Evolutionary conservation across 2,888 invertebrate genomes (phyloP), one percentile per base, ranked within the genome.

Genomic region (Polydrusus tereticollis): DNA sequence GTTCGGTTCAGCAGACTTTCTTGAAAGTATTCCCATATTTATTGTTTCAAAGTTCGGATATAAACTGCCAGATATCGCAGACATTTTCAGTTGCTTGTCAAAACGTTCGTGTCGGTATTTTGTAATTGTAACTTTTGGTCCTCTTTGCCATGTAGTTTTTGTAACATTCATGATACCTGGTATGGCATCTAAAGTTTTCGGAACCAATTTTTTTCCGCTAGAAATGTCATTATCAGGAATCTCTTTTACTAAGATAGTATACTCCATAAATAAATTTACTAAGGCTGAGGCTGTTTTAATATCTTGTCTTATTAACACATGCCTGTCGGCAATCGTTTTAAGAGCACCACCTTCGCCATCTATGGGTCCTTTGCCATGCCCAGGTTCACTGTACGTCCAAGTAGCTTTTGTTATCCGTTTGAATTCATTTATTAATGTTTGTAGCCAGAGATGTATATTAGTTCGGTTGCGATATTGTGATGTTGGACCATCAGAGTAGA

Each of bases 401-500:
- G 26, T 26, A 26, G 26, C 12, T 52, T 26, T 52, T 52, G 26
- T 21, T 20, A 36, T 36, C 36, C 12, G 36, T 23, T 16, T 16
- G 14, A 55, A 23, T 38, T 29, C 18, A 38, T 58, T 58, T 29
- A 36, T 36, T 36, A 58, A 58, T 23, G 7, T 29, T 58, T 58
- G 21, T 18, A 38, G 12, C 33, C 36, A 33, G 23, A 70, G 33
- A 43, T 57, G 63, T 14, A 47, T 20, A 47, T 72, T 72, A 20
- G 21, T 52, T 26, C 58, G 36, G 55, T 73, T 73, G 14, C 58
- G 43, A 36, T 73, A 66, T 43, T 70, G 73, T 0, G 73, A 70
- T 26, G 69, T 70, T 14, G 73, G 69, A 6, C 69, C 73, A 66
- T 65, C 69, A 4, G 73, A 65, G 45, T 70, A 69, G 43, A 69